Evolutionary conservation across 2,113 vertebrate species (phyloP), one percentile per base, ranked within the genome.

Genomic region (Varanus salvator): DNA sequence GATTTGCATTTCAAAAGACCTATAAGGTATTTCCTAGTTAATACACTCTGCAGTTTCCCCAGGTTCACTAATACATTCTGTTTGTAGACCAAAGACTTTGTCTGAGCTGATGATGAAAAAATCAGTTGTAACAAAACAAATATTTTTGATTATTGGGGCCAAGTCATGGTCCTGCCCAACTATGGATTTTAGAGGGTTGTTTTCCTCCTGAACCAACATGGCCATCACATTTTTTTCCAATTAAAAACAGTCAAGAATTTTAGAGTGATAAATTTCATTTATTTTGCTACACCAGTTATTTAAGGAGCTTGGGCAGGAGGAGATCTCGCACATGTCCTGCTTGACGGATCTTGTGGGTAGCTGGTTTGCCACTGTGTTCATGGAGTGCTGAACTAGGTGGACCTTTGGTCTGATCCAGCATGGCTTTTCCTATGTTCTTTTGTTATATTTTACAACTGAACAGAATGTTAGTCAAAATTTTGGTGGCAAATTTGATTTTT

Each of bases 1-100:
- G 25, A 68, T 93, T 94, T 88, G 84, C 92, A 81, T 80, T 90
- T 92, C 82, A 80, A 88, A 94, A 90, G 84, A 82, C 72, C 25
- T 38, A 11, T 38, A 85, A 92, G 80, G 52, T 87, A 81, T 89
- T 90, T 85, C 86, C 72, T 92, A 68, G 1, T 86, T 93, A 89
- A 87, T 92, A 71, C 1, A 38, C 3, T 91, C 87, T 50, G 80
- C 84, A 54, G 88, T 92, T 90, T 85, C 88, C 60, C 75, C 88
- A 85, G 57, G 75, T 85, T 90, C 72, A 78, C 48, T 57, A 85
- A 80, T 85, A 78, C 54, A 48, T 85, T 85, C 50, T 85, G 23
- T 90, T 85, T 80, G 64, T 57, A 80, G 48, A 71, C 34, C 34
- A 84, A 66, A 88, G 57, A 68, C 25, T 85, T 85, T 23, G 78